Evolutionary conservation across 1,140 invertebrate species (phyloP), one percentile per base, ranked within the genome.

Genomic region (Caligus rogercresseyi): DNA sequence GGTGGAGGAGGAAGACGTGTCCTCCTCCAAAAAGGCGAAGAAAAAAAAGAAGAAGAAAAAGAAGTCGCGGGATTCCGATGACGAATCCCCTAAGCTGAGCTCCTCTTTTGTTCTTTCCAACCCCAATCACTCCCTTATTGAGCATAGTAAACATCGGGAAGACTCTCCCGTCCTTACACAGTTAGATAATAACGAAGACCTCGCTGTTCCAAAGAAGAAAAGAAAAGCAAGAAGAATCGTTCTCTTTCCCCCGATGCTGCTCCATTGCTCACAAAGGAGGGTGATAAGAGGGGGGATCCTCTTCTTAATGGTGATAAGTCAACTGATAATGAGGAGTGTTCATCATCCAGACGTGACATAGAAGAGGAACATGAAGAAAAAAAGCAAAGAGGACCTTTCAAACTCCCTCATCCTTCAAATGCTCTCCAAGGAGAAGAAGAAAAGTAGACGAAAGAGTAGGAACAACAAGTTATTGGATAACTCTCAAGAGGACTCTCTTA

Each of bases 11-110:
- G 31, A 43, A 43, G 7, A 11, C 7, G 31, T n/a, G 7, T 43
- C 31, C 7, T 11, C 31, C 7, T n/a, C 7, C 7, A 43, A 43
- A n/a, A n/a, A n/a, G n/a, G n/a, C 7, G 31, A 43, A 43, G 31
- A 43, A 43, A n/a, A 43, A 43, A 43, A 43, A 43, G n/a, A 43
- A 43, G n/a, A 43, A 43, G n/a, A 43, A 43, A 43, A 43, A 43
- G n/a, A 43, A 43, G 31, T 11, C 7, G 31, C 7, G n/a, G n/a
- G n/a, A 43, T 11, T 43, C 31, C 7, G n/a, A 43, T 11, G n/a
- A 43, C 7, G n/a, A 43, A 43, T 43, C 31, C n/a, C 31, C 31
- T 43, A n/a, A 43, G n/a, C 31, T 43, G 7, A 11, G 31, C 31
- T 43, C 31, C 31, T 43, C 31, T n/a, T n/a, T 43, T 11, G 31